Base-by-base conservation (phyloP, 1,140 invertebrate species). In the Armadillidium nasatum region DNA sequence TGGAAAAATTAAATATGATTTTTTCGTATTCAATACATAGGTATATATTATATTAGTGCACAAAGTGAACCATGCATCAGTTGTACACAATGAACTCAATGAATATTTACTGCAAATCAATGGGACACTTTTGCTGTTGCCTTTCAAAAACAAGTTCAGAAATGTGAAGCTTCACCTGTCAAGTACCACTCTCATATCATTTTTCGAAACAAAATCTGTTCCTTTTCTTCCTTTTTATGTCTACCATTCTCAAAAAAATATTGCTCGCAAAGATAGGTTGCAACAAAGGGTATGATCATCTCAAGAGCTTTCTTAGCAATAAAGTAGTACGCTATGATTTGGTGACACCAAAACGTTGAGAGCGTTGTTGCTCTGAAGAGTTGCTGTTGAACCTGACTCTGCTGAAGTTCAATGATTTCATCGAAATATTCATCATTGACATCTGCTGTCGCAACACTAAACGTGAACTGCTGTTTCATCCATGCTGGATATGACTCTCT, bases 111-210 rank as follows among this genome's bases (percentile, higher is more conserved):
- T 44, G 43, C 43, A 7, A 0, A 45, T 44, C 44, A 73, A 73
- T 73, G 44, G 44, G 71, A 7, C 71, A 7, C 71, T 73, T 10
- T 46, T 45, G 71, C 19, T 45, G 71, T 67, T 74, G n/a, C 75
- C 46, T 76, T 23, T 33, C 19, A 0, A 67, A 0, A 68, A 75
- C 75, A 74, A 74, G 15, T 76, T 76, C 9, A 76, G 75, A 44
- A 76, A 76, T 76, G 75, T 68, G 72, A 3, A 4, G 72, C 75
- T 33, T 76, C 75, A 76, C 72, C 21, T 76, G n/a, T 73, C 69
- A 76, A 74, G 73, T 22, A 15, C 74, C 74, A 75, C 74, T 54
- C 15, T 75, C 74, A 75, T 75, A 73, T 75, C 68, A 75, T 69
- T 75, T 75, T n/a, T 75, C 50, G 68, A 6, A 73, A 75, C 71